A percentile compares a stretch with the other conserved stretches of the same genome.
Conservation (phyloP, 2,888 invertebrate species). For the Lasioglossum morio region DNA sequence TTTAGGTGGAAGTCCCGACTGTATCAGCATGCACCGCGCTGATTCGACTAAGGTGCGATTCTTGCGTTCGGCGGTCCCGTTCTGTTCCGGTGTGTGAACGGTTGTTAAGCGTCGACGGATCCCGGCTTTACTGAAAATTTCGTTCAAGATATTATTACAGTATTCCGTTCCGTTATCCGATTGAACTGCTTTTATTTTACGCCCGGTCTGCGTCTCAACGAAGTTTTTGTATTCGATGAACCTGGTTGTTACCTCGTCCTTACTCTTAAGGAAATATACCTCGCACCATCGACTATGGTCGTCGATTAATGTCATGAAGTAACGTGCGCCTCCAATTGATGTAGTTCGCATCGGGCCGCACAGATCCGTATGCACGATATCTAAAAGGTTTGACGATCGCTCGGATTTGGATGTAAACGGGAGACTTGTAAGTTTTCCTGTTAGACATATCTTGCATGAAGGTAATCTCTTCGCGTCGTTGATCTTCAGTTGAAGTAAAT, state of each 20-base stretch:
- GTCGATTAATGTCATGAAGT: conserved; percentile 8
- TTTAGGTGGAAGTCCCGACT: background rate
- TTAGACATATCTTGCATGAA: background rate
- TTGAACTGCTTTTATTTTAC: background rate
- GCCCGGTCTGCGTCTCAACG: conserved; percentile 3
- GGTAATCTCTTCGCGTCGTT: background rate
- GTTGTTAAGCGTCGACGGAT: conserved; percentile 6
- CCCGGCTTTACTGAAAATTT: background rate
- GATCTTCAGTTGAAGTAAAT: too few relatives aligned
- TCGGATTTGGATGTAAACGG: conserved; percentile 15
- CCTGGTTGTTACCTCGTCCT: background rate
- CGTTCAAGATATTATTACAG: background rate
- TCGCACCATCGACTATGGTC: background rate
- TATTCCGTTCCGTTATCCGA: conserved; percentile 24
- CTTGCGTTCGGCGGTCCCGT: background rate
- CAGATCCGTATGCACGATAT: conserved; percentile 10
- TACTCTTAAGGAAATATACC: conserved; percentile 24
- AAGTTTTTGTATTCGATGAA: conserved; percentile 8
- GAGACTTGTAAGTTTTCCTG: background rate
- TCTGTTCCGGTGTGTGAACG: conserved; percentile 18
- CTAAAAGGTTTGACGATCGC: background rate
- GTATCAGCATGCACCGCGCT: conserved; percentile 18
- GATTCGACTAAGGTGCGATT: background rate
- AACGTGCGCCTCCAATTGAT: background rate
- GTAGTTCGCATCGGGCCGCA: conserved; percentile 23